Evolutionary conservation across 2,113 vertebrate genomes (phyloP), one percentile per base, ranked within the genome.

Genomic region (Holacanthus passer): DNA sequence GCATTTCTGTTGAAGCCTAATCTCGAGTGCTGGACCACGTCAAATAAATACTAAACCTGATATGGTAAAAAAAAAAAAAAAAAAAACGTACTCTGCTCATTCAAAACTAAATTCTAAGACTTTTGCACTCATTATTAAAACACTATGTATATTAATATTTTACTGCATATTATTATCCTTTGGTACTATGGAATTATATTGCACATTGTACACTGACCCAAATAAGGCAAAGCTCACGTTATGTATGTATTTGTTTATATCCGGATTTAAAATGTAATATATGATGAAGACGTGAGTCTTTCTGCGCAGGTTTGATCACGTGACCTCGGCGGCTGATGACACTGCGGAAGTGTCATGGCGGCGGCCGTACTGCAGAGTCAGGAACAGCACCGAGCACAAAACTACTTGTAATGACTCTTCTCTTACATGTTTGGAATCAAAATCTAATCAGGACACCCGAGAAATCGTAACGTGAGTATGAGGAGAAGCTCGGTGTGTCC

Each of bases 331-430:
- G 13, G 17, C 7, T 47, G 41, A 77, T 22, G 82, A 84, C 85
- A 77, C 39, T 4, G 39, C 84, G 87, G 90, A 92, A 91, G 87
- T 88, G 84, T 88, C 87, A 90, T 89, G 86, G 87, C 85, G 86
- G 20, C 69, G 78, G 45, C 24, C 63, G 19, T 47, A 27, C 48
- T 62, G 77, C 87, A 52, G 67, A 29, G 41, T 73, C 56, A 56
- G 72, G 60, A 53, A 29, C 65, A 27, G 31, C 62, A 13, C 19
- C 39, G n/a, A 64, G 59, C 73, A 13, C 13, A 7, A 50, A 39
- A 32, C 17, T 17, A 14, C 55, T 62, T 63, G n/a, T 55, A 2
- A 69, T 81, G 81, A 81, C 24, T 77, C 0, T 64, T 68, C 19
- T 43, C 5, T 20, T 4, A 10, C 24, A 24, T 8, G 13, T 53